Conservation (phyloP, 2,888 invertebrate genomes). For the Thumatha senex region DNA sequence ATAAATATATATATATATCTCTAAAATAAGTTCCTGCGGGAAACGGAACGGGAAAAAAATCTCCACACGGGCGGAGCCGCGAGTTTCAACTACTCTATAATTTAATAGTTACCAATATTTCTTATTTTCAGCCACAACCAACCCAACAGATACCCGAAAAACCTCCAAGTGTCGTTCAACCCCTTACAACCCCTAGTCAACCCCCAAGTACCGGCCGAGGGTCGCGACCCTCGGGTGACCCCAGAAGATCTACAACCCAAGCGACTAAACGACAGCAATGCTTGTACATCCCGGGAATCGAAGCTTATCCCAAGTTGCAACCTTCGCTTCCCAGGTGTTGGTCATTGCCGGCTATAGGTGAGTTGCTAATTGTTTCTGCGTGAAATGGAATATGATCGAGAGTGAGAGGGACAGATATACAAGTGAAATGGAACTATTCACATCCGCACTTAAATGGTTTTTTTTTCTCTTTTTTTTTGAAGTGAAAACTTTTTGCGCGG, state of each 20-base stretch:
- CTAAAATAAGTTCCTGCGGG: no score
- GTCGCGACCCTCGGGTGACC: slow-evolving; percentile 2
- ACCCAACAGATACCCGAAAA: slow-evolving; percentile 19
- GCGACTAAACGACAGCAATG: slow-evolving; percentile 80
- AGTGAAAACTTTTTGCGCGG: no score
- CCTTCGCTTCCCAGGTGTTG: slow-evolving; percentile 88
- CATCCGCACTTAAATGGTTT: no score
- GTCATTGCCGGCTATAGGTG: slow-evolving; percentile 88
- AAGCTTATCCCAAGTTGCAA: slow-evolving; percentile 88
- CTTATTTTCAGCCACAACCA: slow-evolving; percentile 13
- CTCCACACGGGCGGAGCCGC: no score
- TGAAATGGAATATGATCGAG: no score
- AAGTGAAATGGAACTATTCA: no score
- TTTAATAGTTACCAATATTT: not conserved
- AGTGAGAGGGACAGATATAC: no score
- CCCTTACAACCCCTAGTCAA: slow-evolving; percentile 3
- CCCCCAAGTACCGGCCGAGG: slow-evolving; percentile 1
- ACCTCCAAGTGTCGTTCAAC: slow-evolving; percentile 14
- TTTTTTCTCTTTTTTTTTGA: no score
- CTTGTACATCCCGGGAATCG: slow-evolving; percentile 91
- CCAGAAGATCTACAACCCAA: slow-evolving; percentile 1
- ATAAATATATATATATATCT: no score
- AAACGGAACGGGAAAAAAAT: no score
- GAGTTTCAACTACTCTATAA: no score
- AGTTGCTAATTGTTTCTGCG: no score